Conservation (phyloP, 2,888 invertebrate species). For the Trichogramma evanescens region DNA sequence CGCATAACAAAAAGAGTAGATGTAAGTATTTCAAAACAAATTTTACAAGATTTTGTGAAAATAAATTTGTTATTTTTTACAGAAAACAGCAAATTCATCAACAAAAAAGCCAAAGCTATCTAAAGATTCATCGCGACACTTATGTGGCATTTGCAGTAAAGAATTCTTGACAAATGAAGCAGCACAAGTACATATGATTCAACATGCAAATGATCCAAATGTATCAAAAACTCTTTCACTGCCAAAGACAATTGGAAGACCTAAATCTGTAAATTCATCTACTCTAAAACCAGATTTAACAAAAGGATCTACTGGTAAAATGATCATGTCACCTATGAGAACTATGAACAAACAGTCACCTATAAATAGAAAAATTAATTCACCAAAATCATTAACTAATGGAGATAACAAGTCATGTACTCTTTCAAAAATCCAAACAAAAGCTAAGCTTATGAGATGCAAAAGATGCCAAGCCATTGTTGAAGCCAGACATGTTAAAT, state of each 20-base stretch:
- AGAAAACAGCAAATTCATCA: not conserved
- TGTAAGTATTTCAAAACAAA: not conserved
- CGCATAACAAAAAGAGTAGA: not conserved
- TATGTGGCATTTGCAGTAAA: slow-evolving; percentile 35
- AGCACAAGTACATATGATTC: slow-evolving; percentile 33
- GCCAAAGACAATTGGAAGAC: no score
- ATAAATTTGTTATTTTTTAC: not conserved
- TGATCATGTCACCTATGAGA: no score
- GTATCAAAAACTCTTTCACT: no score
- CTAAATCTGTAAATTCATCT: no score
- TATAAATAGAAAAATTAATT: no score
- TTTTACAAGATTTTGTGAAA: not conserved
- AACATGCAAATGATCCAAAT: slow-evolving; percentile 24
- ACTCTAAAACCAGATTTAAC: no score
- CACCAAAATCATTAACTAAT: no score
- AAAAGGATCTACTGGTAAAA: no score
- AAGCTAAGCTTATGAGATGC: slow-evolving; percentile 42
- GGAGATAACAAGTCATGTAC: no score
- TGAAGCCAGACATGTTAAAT: slow-evolving; percentile 38
- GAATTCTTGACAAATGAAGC: slow-evolving; percentile 30
- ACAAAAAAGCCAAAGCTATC: not conserved
- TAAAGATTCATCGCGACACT: slow-evolving; percentile 23
- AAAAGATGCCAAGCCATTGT: slow-evolving; percentile 43
- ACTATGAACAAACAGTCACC: no score
- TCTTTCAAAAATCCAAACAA: slow-evolving; percentile 11